A percentile compares a stretch with the other conserved stretches of the same genome.
Evolutionary conservation across 2,797 vertebrate species (phyloP).

Genomic region (Helostoma temminkii): DNA sequence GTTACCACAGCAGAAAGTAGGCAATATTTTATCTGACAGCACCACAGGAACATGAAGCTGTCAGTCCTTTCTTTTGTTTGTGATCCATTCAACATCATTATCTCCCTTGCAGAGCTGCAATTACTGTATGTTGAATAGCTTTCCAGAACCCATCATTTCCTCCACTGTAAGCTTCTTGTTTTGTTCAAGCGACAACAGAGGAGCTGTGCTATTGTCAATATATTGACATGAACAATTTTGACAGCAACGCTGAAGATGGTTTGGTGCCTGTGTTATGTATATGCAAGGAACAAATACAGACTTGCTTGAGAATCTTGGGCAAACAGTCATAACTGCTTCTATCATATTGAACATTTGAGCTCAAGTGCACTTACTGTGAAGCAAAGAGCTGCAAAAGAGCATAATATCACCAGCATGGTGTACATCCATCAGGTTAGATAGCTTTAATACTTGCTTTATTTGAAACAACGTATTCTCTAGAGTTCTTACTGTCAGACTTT

Average conservation of each 20-base stretch:
- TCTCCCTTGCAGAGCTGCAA: slow-evolving; percentile 73
- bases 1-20: slow-evolving; percentile 39
- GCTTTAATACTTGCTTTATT: slow-evolving; percentile 1
- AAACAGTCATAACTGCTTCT: slow-evolving; percentile 21
- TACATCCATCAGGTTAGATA: neutral
- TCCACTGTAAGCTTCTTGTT: slow-evolving; percentile 71
- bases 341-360: slow-evolving; percentile 41
- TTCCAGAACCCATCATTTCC: slow-evolving; percentile 73
- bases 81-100: slow-evolving; percentile 75
- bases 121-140: slow-evolving; percentile 75
- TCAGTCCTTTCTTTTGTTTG: slow-evolving; percentile 72
- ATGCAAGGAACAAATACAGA: slow-evolving; percentile 40
- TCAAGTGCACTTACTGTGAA: slow-evolving; percentile 18
- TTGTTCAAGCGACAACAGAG: slow-evolving; percentile 52
- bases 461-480: neutral
- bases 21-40: slow-evolving; percentile 67
- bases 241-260: slow-evolving; percentile 13
- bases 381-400: slow-evolving; percentile 1
- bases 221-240: slow-evolving; percentile 71
- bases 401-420: neutral
- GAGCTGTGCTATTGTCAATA: slow-evolving; percentile 61
- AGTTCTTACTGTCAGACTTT: slow-evolving; percentile 20
- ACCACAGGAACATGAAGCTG: slow-evolving; percentile 56
- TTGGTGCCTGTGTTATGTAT: slow-evolving; percentile 33
- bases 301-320: slow-evolving; percentile 31